Evolutionary conservation across 2,113 vertebrate genomes (phyloP).

Genomic region (Tichodroma muraria): DNA sequence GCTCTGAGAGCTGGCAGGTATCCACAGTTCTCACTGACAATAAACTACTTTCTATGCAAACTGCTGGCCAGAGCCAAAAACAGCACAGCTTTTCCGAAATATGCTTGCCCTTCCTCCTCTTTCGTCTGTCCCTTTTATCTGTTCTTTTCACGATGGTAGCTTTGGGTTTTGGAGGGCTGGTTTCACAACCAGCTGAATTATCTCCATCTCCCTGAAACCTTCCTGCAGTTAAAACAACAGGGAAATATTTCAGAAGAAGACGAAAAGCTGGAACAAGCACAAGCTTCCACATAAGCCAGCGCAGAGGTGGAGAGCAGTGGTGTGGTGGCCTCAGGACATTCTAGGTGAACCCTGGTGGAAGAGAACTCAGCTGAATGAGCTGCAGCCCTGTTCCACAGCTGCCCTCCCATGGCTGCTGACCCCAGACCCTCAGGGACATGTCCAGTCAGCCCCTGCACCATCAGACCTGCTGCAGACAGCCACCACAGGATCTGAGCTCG

Average conservation of each 20-base stretch:
- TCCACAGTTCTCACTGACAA: neutral
- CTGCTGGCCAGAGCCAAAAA: neutral
- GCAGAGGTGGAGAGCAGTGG: neutral
- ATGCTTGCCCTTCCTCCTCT: neutral
- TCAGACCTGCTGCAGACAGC: neutral
- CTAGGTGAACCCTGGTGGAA: neutral
- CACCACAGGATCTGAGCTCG: neutral
- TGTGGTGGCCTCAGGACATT: neutral
- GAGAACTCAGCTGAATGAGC: neutral
- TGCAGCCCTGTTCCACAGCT: neutral
- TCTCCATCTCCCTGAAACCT: neutral
- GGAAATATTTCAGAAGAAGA: neutral
- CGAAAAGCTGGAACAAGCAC: neutral
- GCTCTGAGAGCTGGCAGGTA: neutral
- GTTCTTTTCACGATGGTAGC: neutral
- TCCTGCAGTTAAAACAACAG: neutral
- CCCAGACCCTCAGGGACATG: neutral
- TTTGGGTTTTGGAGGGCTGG: neutral
- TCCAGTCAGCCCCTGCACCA: neutral
- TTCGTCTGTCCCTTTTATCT: neutral
- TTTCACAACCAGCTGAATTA: neutral
- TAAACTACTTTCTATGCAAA: slow-evolving; percentile 3
- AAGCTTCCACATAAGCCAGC: neutral
- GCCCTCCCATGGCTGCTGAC: neutral
- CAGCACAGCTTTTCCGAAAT: neutral